phyloP scores from a whole-genome alignment of 2,888 invertebrate species.

The Hemistola chrysoprasaria region DNA sequence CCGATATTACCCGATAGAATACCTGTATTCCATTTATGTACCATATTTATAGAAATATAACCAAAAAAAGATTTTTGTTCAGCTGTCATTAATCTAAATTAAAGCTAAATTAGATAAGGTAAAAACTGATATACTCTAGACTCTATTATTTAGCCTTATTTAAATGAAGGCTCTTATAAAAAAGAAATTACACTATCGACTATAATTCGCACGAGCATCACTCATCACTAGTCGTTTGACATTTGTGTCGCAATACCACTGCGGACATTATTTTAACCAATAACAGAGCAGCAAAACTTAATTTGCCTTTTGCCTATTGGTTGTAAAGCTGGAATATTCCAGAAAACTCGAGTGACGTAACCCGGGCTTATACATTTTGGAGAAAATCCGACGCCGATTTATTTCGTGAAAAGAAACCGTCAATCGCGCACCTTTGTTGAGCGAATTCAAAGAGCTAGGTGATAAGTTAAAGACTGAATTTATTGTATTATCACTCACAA shows the following conservation, averaged over 20 bases:
- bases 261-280: slow-evolving; percentile 49
- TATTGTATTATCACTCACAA: slow-evolving; percentile 44
- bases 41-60: no score
- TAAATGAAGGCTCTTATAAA: no score
- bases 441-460: slow-evolving; percentile 60
- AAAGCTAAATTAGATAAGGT: no score
- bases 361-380: slow-evolving; percentile 47
- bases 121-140: no score
- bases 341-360: slow-evolving; percentile 61
- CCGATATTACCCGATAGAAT: no score
- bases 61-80: no score
- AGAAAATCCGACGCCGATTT: slow-evolving; percentile 53
- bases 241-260: slow-evolving; percentile 27
- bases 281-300: slow-evolving; percentile 37
- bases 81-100: no score
- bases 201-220: no score
- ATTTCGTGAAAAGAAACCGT: slow-evolving; percentile 72
- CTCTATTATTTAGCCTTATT: no score
- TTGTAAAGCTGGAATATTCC: slow-evolving; percentile 60
- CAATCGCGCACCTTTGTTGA: slow-evolving; percentile 78
- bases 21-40: no score
- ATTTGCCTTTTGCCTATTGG: slow-evolving; percentile 52
- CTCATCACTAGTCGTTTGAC: slow-evolving; percentile 35
- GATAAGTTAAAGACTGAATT: slow-evolving; percentile 55
- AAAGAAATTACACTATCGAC: no score